Evolutionary conservation across 2,888 invertebrate species (phyloP).

Genomic region (Augiades crinisus): DNA sequence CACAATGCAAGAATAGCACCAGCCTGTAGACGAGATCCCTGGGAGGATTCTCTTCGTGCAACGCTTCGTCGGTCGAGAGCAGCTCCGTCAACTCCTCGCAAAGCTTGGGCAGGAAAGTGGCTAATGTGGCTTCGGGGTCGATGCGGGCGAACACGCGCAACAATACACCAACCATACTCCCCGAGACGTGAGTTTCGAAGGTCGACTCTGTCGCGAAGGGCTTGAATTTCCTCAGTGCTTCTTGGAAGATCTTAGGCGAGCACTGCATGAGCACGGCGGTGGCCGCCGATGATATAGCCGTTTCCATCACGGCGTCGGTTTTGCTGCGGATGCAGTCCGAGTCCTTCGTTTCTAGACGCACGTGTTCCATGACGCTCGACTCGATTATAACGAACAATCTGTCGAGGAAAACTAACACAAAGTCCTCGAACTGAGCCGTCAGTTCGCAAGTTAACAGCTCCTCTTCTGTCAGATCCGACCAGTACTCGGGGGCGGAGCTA

Average conservation of each 20-base stretch:
- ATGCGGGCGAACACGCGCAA: constrained; percentile 84
- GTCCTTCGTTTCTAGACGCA: constrained; percentile 83
- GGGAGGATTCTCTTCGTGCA: constrained; percentile 89
- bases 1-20: constrained; percentile 86
- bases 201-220: constrained; percentile 87
- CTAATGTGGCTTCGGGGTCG: constrained; percentile 86
- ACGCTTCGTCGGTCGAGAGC: constrained; percentile 84
- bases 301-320: constrained; percentile 87
- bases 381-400: constrained; percentile 87
- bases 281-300: constrained; percentile 85
- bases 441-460: constrained; percentile 89
- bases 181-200: constrained; percentile 92
- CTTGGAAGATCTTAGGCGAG: constrained; percentile 82
- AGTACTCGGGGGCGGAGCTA: constrained; percentile 86
- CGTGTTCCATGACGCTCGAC: constrained; percentile 85
- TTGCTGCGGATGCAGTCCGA: constrained; percentile 83
- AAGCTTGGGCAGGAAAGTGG: constrained; percentile 87
- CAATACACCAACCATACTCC: constrained; percentile 88
- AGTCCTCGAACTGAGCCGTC: constrained; percentile 94
- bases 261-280: constrained; percentile 86
- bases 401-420: constrained; percentile 92
- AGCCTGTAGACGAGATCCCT: constrained; percentile 90
- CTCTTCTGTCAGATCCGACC: constrained; percentile 87
- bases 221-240: constrained; percentile 88
- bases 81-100: constrained; percentile 83